Base-by-base conservation (phyloP, 2,888 invertebrate genomes). In the Amphipyra tragopoginis region DNA sequence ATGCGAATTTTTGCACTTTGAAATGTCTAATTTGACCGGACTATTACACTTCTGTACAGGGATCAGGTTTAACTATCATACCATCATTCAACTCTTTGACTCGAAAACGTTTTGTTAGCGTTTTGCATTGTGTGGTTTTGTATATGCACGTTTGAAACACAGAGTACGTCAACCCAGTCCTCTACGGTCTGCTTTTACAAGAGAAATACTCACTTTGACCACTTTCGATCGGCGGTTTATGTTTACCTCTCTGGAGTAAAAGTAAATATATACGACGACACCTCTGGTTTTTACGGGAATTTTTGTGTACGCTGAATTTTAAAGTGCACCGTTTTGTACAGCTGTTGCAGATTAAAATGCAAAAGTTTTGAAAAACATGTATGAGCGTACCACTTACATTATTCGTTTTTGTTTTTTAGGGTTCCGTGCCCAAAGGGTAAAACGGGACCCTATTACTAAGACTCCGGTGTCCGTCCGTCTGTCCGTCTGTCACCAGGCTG, bases 121-220 rank as follows among this genome's bases (percentile, higher is more conserved):
- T 44, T 44, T 43, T 44, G 10, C 44, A 21, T 21, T 21, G 21
- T 21, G 21, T 21, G 29, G 7, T 5, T 5, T 5, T 5, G 29
- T 29, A 29, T 5, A 29, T 7, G 29, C 29, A 29, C 40, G 5
- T 43, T 11, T 11, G 38, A 38, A 38, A 38, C 6, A 11, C 14
- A 40, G 5, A 8, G 6, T 9, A 10, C 9, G 0, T 10, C 9
- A 9, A 11, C 11, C 10, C 11, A 43, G 5, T 5, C 14, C 34
- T 36, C 36, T 6, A 36, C 9, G 36, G 43, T 43, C 2, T 50
- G 13, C 47, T 54, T 60, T 48, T 15, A 54, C 34, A 34, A 65
- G 15, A 58, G 34, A 43, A 3, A 65, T 65, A 58, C 59, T 40
- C 59, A 14, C 51, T 65, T 52, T 65, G 48, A 49, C 34, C n/a